Percentiles rank a stretch among this genome's conserved stretches.
Evolutionary conservation across 2,888 invertebrate genomes (phyloP).

Genomic region (Drosophila pseudotalamancana): DNA sequence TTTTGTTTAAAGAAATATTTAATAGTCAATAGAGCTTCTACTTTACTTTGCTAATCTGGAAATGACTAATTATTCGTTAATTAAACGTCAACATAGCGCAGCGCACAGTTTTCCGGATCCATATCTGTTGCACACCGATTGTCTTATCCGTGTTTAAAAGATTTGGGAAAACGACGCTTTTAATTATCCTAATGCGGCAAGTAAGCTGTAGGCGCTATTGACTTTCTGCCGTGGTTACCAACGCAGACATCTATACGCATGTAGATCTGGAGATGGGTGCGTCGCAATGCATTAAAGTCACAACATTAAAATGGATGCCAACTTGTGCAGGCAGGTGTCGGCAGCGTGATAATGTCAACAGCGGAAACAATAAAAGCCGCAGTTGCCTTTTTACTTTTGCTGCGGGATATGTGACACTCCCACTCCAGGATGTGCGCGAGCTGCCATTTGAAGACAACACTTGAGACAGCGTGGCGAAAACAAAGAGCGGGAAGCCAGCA

Average conservation of each 20-base stretch:
- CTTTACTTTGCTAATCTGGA: not conserved
- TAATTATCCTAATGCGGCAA: constrained; percentile 68
- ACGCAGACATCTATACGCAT: constrained; percentile 11
- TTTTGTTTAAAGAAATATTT: not conserved
- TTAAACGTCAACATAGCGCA: constrained; percentile 16
- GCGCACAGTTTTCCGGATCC: constrained; percentile 14
- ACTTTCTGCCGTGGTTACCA: constrained; percentile 39
- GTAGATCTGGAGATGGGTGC: not conserved
- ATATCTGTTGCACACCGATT: constrained; percentile 37
- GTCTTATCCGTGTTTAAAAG: constrained; percentile 32
- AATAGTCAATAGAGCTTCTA: not conserved
- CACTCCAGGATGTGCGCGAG: constrained; percentile 40
- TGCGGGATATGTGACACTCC: constrained; percentile 44
- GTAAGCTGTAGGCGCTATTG: constrained; percentile 59
- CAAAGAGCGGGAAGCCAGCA: constrained; percentile 14
- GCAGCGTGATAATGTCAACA: constrained; percentile 73
- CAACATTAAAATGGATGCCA: constrained; percentile 65
- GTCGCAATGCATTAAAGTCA: constrained; percentile 64
- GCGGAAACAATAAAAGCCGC: constrained; percentile 78
- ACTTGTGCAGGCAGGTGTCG: constrained; percentile 65
- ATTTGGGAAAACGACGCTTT: constrained; percentile 31
- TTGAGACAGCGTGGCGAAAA: constrained; percentile 21
- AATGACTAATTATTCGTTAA: constrained; percentile 19
- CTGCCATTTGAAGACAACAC: constrained; percentile 38
- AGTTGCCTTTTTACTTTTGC: constrained; percentile 66